phyloP scores from a whole-genome alignment of 2,888 invertebrate species.

The Ichneumoninae sp. region DNA sequence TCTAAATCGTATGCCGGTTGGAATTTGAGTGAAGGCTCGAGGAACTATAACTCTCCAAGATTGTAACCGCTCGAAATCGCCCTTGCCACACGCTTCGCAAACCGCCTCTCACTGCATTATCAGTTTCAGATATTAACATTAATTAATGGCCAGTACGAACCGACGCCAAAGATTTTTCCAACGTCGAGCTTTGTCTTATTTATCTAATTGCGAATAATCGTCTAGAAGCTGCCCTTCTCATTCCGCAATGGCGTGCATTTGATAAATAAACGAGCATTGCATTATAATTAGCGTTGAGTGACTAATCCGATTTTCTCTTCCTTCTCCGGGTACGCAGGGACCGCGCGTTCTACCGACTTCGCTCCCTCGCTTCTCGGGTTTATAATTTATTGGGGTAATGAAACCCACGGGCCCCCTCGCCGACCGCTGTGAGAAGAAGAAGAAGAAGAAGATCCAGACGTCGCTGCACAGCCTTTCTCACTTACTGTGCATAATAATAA shows the following conservation, averaged over 20 bases:
- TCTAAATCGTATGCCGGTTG: neutral
- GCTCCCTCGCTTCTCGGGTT: constrained; percentile 54
- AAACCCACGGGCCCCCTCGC: constrained; percentile 65
- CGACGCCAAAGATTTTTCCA: neutral
- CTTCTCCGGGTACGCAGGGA: constrained; percentile 22
- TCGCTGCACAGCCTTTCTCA: constrained; percentile 40
- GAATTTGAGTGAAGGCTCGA: constrained; percentile 39
- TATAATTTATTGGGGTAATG: constrained; percentile 73
- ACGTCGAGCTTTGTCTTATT: neutral
- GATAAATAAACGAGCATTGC: constrained; percentile 44
- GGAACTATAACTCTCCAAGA: constrained; percentile 2
- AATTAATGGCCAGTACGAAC: constrained; percentile 20
- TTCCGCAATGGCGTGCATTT: constrained; percentile 5
- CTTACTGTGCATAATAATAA: constrained; percentile 23
- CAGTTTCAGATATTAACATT: constrained; percentile 10
- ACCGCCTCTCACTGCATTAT: constrained; percentile 7
- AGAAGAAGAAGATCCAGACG: constrained; percentile 58
- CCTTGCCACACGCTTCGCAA: neutral
- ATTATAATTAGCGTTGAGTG: constrained; percentile 62
- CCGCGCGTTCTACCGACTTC: constrained; percentile 29
- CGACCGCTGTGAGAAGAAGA: constrained; percentile 34
- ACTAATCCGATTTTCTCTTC: constrained; percentile 61
- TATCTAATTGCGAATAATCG: constrained; percentile 32
- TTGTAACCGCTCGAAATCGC: neutral
- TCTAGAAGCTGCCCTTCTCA: neutral